Evolutionary conservation across 2,113 vertebrate species (phyloP), one percentile per base, ranked within the genome.

Genomic region (Todiramphus saurophagus): DNA sequence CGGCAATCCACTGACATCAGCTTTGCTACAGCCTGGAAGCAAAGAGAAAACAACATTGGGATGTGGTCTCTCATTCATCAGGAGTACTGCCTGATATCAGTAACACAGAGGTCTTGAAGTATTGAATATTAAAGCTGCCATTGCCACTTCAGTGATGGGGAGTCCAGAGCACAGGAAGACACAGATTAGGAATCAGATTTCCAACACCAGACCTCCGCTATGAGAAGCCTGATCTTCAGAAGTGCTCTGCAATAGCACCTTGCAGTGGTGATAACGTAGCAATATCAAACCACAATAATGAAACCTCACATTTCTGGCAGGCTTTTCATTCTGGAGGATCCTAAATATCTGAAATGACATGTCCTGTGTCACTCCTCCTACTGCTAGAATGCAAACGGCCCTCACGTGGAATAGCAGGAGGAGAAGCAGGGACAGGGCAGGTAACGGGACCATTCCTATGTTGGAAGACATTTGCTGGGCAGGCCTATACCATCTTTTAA

Each of bases 1-100:
- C 99, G 99, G 55, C 99, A 99, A 81, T 99, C 98, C 12, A 99
- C 98, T 10, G 98, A 98, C 99, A 99, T 99, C 33, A 99, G 98
- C 92, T 98, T 98, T 82, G 98, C 98, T 5, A 99, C 97, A 9
- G 99, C 99, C 99, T 99, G 94, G 85, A 98, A 97, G 70, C 63
- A 96, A 96, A 97, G n/a, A 27, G 58, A 96, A 15, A 96, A 92
- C 0, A 11, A 63, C 8, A 66, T 93, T 96, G 95, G 94, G 51
- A 87, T 13, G 48, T 6, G 5, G 16, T 64, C 37, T 76, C 87
- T 60, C 37, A 48, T 48, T 89, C 59, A 44, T 19, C 30, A 28
- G 31, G 50, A 80, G 80, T 58, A 60, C 33, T 51, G 62, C 48
- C 59, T 44, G 44, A 59, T 20, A 83, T 39, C 30, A 50, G 48